Conservation (phyloP, 2,797 vertebrate genomes). For the Oreonectes daqikongensis region DNA sequence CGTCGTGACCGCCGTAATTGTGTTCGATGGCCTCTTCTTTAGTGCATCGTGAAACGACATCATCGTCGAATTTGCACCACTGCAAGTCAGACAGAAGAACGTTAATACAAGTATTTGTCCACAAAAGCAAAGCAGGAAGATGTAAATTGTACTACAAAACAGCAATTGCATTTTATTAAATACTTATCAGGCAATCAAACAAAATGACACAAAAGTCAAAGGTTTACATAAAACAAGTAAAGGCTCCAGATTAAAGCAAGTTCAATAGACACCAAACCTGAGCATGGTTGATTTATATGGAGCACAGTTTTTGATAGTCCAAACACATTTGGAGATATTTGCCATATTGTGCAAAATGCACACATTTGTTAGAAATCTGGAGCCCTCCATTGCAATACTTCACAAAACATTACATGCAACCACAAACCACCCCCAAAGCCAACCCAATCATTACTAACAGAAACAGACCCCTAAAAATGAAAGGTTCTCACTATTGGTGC, state of each 20-base stretch:
- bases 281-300: no score
- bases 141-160: neutral
- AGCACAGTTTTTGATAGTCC: no score
- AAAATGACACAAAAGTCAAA: neutral
- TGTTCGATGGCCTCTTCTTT: constrained; percentile 99
- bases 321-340: no score
- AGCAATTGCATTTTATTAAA: neutral
- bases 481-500: constrained; percentile 79
- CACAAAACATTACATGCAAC: constrained; percentile 10
- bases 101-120: no score
- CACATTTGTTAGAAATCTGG: no score
- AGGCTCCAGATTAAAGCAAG: neutral
- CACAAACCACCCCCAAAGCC: constrained; percentile 4
- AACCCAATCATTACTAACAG: neutral
- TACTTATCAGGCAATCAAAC: neutral
- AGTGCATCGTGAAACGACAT: constrained; percentile 96
- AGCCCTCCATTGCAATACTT: constrained; percentile 3
- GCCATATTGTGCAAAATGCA: no score
- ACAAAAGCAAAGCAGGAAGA: neutral
- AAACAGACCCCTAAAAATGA: constrained; percentile 52
- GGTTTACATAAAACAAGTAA: neutral
- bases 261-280: no score
- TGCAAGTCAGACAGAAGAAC: constrained; percentile 54
- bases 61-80: constrained; percentile 99
- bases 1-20: constrained; percentile 97